Conservation (phyloP, 2,113 vertebrate species). For the Plotosus lineatus region DNA sequence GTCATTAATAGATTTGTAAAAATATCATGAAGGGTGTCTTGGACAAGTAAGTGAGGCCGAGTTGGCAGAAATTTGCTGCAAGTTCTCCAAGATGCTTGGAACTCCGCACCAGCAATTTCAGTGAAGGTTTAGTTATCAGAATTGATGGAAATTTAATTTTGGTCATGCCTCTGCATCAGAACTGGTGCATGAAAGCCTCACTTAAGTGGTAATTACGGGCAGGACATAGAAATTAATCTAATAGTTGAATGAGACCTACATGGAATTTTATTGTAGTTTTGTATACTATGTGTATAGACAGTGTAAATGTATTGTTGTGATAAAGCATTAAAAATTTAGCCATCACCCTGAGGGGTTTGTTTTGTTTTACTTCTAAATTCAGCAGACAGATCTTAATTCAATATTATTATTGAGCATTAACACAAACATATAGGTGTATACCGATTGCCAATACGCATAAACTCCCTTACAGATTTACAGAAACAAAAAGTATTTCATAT, state of each 20-base stretch:
- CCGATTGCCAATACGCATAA: neutral
- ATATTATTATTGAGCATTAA: neutral
- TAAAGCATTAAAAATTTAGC: neutral
- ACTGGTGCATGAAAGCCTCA: neutral
- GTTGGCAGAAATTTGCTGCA: neutral
- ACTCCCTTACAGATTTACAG: neutral
- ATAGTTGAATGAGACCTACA: neutral
- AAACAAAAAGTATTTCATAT: neutral
- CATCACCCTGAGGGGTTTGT: neutral
- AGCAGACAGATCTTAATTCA: no score
- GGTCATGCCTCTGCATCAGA: neutral
- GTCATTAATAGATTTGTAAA: neutral
- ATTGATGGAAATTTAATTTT: conserved; percentile 4
- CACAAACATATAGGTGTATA: neutral
- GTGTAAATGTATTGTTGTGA: neutral
- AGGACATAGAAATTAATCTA: neutral
- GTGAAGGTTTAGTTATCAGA: neutral
- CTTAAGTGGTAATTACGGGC: conserved; percentile 26
- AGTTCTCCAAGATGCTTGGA: neutral
- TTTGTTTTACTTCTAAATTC: neutral
- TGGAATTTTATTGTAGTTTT: neutral
- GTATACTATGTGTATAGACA: neutral
- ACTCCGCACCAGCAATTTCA: neutral
- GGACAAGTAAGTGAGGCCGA: neutral
- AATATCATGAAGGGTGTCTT: neutral